Conservation (phyloP, 2,888 invertebrate species). For the Monochamus alternatus region DNA sequence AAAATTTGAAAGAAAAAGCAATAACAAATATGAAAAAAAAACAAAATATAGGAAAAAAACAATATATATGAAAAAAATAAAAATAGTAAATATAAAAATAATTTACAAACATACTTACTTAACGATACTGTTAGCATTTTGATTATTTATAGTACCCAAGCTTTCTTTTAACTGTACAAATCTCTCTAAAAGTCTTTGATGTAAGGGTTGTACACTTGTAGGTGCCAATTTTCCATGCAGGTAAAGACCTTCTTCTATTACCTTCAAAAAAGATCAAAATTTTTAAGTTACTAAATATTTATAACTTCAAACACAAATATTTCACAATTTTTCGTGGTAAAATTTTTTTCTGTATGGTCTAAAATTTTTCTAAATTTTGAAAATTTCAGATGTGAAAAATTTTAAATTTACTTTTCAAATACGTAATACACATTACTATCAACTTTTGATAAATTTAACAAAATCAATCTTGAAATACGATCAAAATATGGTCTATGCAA, state of each 20-base stretch:
- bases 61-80: too few species aligned
- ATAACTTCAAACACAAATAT: constrained; percentile 2
- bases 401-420: too few species aligned
- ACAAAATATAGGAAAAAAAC: too few species aligned
- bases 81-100: not conserved
- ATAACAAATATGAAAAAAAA: not conserved
- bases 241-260: constrained; percentile 87
- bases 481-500: too few species aligned
- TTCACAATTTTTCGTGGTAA: not conserved
- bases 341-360: too few species aligned
- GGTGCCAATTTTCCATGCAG: constrained; percentile 91
- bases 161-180: constrained; percentile 89
- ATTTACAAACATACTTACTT: constrained; percentile 74
- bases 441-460: too few species aligned
- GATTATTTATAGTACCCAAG: constrained; percentile 80
- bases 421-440: too few species aligned
- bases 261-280: constrained; percentile 55
- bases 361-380: too few species aligned
- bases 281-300: not conserved
- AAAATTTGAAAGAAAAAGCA: not conserved
- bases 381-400: too few species aligned
- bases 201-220: constrained; percentile 90
- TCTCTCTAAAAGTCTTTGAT: constrained; percentile 89
- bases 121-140: constrained; percentile 86
- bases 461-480: too few species aligned